A percentile compares a stretch with the other conserved stretches of the same genome.
Evolutionary conservation across 1,140 invertebrate genomes (phyloP).

Genomic region (Pogonomyrmex californicus): DNA sequence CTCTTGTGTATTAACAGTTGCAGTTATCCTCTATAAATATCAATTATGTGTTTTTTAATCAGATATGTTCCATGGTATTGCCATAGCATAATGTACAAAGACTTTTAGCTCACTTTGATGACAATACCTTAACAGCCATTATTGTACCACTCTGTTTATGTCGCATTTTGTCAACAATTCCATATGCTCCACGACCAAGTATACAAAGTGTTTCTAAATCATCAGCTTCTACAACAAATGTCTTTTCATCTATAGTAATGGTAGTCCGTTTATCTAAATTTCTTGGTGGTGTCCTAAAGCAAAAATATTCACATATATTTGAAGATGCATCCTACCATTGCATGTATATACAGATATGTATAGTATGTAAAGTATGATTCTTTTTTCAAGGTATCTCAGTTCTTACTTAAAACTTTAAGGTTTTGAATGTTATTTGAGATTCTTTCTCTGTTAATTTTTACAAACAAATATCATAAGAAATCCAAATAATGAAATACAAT

Average conservation of each 20-base stretch:
- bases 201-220: constrained; percentile 95
- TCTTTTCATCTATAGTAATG: constrained; percentile 94
- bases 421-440: no score
- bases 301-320: constrained; percentile 64
- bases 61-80: neutral
- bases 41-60: constrained; percentile 11
- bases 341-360: neutral
- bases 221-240: constrained; percentile 96
- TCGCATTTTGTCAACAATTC: constrained; percentile 98
- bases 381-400: neutral
- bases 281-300: constrained; percentile 90
- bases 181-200: constrained; percentile 98
- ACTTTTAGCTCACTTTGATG: constrained; percentile 18
- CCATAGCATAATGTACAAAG: constrained; percentile 1
- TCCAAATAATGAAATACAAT: neutral
- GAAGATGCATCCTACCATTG: neutral
- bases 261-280: constrained; percentile 95
- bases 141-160: constrained; percentile 95
- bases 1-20: constrained; percentile 97
- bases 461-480: constrained; percentile 9
- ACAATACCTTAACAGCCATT: constrained; percentile 97
- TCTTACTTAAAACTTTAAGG: no score
- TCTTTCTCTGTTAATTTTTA: neutral
- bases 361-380: neutral
- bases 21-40: constrained; percentile 93